Base-by-base conservation (phyloP, 2,888 invertebrate genomes). In the Pachymerium ferrugineum region DNA sequence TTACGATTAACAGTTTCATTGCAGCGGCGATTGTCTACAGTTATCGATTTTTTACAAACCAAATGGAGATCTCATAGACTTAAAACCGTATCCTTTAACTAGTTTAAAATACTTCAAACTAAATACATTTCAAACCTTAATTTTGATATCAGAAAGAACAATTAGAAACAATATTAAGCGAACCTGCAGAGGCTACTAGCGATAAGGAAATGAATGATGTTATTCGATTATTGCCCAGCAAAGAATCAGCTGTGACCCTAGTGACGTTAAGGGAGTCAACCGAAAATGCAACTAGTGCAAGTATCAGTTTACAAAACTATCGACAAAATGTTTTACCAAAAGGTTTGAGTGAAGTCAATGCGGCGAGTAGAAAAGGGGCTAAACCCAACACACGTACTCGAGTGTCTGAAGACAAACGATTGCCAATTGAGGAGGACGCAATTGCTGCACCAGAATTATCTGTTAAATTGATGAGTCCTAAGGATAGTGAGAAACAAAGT, bases 1-100 rank as follows among this genome's bases (percentile, higher is more conserved):
- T 87, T 91, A 4, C 87, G 89, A 75, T 87, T 90, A 42, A 86
- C 88, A 70, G 84, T 92, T 73, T 89, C 92, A 25, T 86, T 93
- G 73, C 91, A 93, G 79, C 88, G 91, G 76, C 86, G 89, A 68
- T 84, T 95, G 8, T 85, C 87, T 14, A 87, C 88, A 74, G 84
- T 94, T 68, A 86, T 95, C 67, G 84, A 85, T 76, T 91, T 88
- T 79, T 86, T 97, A 77, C 88, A 89, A 78, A 86, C 86, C 75
- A 88, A 92, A 78, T 97, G 96, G 96, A 87, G 87, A 76, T 86
- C 87, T 29, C 83, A 83, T 12, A 85, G 86, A 73, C 81, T 83
- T 74, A 83, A 83, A 78, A 82, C 84, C 77, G 89, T 89, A 88
- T 72, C 54, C 71, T 33, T 35, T 35, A 12, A 14, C 14, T 70